A percentile compares a stretch with the other conserved stretches of the same genome.
Evolutionary conservation across 35 echinoderm and acorn worm genomes (phyloP).

Genomic region (Apostichopus californicus): DNA sequence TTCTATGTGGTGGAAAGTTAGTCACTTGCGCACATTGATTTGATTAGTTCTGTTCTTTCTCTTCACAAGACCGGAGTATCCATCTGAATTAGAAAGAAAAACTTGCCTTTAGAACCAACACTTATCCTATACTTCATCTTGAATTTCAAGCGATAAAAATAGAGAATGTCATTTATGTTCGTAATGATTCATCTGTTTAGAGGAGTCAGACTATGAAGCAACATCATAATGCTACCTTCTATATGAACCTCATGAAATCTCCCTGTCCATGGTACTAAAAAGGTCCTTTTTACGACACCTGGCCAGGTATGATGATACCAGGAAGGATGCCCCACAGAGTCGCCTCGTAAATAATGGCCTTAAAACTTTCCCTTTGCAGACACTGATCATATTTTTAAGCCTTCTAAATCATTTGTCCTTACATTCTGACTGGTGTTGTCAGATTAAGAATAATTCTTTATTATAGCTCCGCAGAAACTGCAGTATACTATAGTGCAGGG

Average conservation of each 20-base stretch:
- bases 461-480: background rate
- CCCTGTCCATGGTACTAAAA: background rate
- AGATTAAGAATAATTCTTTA: background rate
- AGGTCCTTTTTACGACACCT: conserved; percentile 15
- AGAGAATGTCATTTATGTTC: background rate
- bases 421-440: background rate
- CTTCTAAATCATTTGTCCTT: conserved; percentile 19
- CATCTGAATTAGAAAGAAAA: too few species aligned
- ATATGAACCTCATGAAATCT: background rate
- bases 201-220: background rate
- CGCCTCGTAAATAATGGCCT: conserved; percentile 24
- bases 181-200: conserved; percentile 9
- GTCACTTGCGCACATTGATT: too few species aligned
- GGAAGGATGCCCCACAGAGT: background rate
- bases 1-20: too few species aligned
- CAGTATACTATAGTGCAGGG: background rate
- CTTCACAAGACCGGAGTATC: too few species aligned
- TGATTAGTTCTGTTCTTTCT: too few species aligned
- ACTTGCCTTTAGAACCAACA: background rate
- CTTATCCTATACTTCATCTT: background rate
- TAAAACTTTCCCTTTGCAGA: conserved; percentile 27
- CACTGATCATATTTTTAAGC: conserved; percentile 24
- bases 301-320: background rate
- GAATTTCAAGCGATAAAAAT: background rate
- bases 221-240: background rate